Evolutionary conservation across 2,113 vertebrate species (phyloP).

Genomic region (Apus apus): DNA sequence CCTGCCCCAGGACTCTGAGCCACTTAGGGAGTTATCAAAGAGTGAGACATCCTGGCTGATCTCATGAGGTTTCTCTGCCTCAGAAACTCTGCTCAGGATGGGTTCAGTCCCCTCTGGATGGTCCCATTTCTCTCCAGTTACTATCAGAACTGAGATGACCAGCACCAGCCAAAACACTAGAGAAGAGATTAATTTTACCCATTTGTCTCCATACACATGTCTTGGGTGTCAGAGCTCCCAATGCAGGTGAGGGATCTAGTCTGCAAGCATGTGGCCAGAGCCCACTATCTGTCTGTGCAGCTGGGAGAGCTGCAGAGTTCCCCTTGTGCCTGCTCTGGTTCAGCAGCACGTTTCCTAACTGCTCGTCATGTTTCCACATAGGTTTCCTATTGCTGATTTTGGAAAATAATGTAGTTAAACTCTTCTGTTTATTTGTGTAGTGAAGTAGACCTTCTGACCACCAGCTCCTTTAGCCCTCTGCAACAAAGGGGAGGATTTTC

Average conservation of each 20-base stretch:
- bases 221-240: background rate
- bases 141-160: background rate
- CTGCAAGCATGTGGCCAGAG: background rate
- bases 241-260: background rate
- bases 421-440: constrained; percentile 59
- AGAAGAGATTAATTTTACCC: background rate
- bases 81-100: background rate
- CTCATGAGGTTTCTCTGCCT: background rate
- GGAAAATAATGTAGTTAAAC: constrained; percentile 5
- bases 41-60: background rate
- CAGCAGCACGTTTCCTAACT: background rate
- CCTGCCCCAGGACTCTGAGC: background rate
- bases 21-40: accelerated
- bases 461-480: constrained; percentile 42
- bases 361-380: background rate
- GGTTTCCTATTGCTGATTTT: constrained; percentile 23
- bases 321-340: background rate
- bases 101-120: background rate
- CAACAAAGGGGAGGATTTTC: constrained; percentile 74
- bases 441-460: constrained; percentile 45
- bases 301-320: background rate
- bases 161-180: background rate
- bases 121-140: background rate
- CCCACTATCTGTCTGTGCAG: background rate
- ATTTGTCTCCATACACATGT: accelerated